A percentile compares a stretch with the other conserved stretches of the same genome.
These are phyloP conservation scores for Emydura subglobosa DNA, from an alignment of 2,113 vertebrate species.

Conservation along the genomic window DNA sequence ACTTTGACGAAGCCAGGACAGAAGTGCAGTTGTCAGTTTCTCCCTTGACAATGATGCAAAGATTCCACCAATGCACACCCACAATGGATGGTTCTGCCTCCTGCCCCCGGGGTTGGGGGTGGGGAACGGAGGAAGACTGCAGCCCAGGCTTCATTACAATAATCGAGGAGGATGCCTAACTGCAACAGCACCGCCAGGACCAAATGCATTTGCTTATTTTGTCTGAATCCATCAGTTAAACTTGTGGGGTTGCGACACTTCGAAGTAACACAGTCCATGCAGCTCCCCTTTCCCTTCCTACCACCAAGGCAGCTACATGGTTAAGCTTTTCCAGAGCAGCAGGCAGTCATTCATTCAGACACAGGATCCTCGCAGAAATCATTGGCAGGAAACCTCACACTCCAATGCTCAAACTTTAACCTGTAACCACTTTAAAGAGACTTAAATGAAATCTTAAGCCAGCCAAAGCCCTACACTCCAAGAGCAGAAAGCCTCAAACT, in stretches of 20 bases:
- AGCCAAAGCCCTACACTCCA: background rate
- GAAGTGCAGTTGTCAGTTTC: background rate
- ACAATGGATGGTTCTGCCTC: background rate
- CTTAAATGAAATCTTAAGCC: background rate
- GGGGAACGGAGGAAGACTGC: too few relatives aligned
- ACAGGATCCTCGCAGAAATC: background rate
- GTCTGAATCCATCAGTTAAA: background rate
- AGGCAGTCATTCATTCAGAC: background rate
- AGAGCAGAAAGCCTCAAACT: accelerated
- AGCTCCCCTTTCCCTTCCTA: background rate
- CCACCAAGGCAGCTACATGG: background rate
- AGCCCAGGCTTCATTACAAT: background rate
- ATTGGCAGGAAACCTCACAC: background rate
- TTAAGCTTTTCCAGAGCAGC: background rate
- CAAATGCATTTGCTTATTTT: background rate
- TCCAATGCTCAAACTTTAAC: background rate
- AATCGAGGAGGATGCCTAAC: background rate
- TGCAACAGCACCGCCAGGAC: background rate
- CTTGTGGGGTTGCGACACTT: background rate
- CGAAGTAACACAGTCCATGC: background rate
- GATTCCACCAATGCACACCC: background rate
- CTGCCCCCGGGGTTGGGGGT: too few relatives aligned
- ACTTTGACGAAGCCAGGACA: background rate
- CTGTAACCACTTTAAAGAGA: background rate
- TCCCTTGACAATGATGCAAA: too few relatives aligned